Base-by-base conservation (phyloP, 2,113 vertebrate genomes). In the Chauna torquata region DNA sequence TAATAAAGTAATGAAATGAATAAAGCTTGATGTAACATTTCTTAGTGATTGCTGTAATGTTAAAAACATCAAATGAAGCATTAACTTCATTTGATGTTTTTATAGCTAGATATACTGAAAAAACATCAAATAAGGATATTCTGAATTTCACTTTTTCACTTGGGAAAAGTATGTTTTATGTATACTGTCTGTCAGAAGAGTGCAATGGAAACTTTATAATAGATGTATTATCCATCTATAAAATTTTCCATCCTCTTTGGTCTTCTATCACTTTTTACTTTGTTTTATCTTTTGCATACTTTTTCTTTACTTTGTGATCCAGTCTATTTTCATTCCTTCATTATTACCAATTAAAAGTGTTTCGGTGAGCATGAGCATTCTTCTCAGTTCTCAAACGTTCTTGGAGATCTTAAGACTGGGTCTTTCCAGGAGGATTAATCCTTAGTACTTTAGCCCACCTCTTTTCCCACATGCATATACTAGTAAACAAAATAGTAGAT, bases 11-110 rank as follows among this genome's bases (percentile, higher is more conserved):
- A 95, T 91, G 55, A 91, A 91, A 95, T 87, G 54, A 91, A 94
- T 88, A 85, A 85, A 68, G 8, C 25, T 95, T 93, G 81, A 91
- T 95, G 74, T 91, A 90, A 82, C 30, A 88, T 89, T 87, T 96
- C 62, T 85, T 82, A 87, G 64, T 77, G 93, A 93, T 88, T 82
- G 58, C 78, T 95, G 34, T 90, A 91, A 96, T 93, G 90, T 96
- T 93, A 94, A 96, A 97, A 95, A 90, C 75, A 96, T 96, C 84
- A 96, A 61, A 96, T 89, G 74, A 95, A 94, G 15, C 47, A 91
- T 94, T 92, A 93, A 61, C 44, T 90, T 85, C 74, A 90, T 96
- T 94, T 96, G 91, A 96, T 96, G 87, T 85, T 96, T 95, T 94
- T 85, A 96, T 90, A 88, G 82, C 81, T 91, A 85, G 78, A 91